A percentile compares a stretch with the other conserved stretches of the same genome.
Conservation (phyloP, 2,888 invertebrate genomes). For the Auanema sp. region DNA sequence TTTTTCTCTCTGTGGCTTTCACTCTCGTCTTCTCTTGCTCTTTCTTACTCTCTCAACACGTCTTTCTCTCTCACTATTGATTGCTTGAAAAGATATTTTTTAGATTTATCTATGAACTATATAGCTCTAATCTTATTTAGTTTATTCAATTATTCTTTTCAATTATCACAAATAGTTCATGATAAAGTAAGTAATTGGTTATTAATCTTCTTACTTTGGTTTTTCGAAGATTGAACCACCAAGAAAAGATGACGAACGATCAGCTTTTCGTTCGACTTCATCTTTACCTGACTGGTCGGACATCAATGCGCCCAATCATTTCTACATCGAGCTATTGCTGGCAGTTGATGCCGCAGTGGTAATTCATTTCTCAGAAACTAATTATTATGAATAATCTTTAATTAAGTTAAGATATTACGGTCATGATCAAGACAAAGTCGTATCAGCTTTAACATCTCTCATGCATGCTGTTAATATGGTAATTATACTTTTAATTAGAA, state of each 20-base stretch:
- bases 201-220: background rate
- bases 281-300: slow-evolving; percentile 35
- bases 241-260: slow-evolving; percentile 2
- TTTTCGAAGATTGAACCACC: no score
- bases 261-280: slow-evolving; percentile 6
- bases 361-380: slow-evolving; percentile 4
- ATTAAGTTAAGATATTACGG: slow-evolving; percentile 36
- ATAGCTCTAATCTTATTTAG: no score
- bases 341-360: slow-evolving; percentile 37
- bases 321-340: slow-evolving; percentile 31
- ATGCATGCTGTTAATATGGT: slow-evolving; percentile 43
- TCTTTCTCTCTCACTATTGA: no score
- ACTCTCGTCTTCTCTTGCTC: no score
- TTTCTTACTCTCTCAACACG: no score
- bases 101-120: no score
- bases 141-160: no score
- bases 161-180: slow-evolving; percentile 9
- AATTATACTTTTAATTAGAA: slow-evolving; percentile 8
- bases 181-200: slow-evolving; percentile 6
- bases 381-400: background rate
- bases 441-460: slow-evolving; percentile 26
- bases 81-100: no score
- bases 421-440: slow-evolving; percentile 28
- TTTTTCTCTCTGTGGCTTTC: no score
- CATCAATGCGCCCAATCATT: slow-evolving; percentile 21